Conservation (phyloP, 2,888 invertebrate species). For the Cryptus viduatorius region DNA sequence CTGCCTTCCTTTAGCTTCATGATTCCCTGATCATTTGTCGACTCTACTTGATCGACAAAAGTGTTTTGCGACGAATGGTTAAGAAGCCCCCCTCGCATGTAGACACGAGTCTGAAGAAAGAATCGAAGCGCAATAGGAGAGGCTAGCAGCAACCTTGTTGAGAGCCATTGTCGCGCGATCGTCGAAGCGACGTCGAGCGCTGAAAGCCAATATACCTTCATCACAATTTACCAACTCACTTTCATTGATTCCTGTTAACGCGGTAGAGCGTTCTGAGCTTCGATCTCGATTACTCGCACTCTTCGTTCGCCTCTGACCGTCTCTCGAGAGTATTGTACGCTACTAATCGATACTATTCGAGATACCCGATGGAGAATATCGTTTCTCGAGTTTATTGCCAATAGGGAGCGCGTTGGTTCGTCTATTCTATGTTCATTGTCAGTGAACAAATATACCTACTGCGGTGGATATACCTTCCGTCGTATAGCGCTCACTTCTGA, state of each 20-base stretch:
- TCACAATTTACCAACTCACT: constrained; percentile 20
- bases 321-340: constrained; percentile 8
- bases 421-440: too few species aligned
- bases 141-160: constrained; percentile 16
- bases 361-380: background rate
- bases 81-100: constrained; percentile 73
- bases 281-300: constrained; percentile 68
- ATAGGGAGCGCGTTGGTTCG: background rate
- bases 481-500: background rate
- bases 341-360: constrained; percentile 12
- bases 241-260: constrained; percentile 47
- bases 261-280: constrained; percentile 63
- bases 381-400: background rate
- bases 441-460: background rate
- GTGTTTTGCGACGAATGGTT: constrained; percentile 81
- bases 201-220: background rate
- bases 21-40: constrained; percentile 77
- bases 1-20: constrained; percentile 69
- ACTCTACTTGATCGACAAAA: constrained; percentile 83
- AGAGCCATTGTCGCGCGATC: background rate
- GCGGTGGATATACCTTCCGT: background rate
- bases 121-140: constrained; percentile 57
- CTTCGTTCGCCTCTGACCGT: constrained; percentile 33
- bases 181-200: background rate
- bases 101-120: constrained; percentile 69